phyloP scores from a whole-genome alignment of 2,113 vertebrate genomes.

The Daboia siamensis region DNA sequence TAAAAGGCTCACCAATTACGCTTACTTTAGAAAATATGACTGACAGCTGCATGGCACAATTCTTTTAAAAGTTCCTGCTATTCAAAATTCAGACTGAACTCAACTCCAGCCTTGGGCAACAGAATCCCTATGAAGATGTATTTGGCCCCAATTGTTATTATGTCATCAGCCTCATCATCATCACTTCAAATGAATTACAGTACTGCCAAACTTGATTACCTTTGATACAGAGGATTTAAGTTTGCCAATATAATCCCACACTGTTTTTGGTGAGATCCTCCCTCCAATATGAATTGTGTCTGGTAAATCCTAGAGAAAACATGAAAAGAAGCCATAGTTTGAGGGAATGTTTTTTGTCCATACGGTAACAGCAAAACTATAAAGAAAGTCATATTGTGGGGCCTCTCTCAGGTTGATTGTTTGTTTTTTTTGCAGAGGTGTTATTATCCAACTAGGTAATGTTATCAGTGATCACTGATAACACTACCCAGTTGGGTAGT shows the following conservation, averaged over 20 bases:
- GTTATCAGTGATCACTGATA: background rate
- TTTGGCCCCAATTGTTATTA: background rate
- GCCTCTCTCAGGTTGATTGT: background rate
- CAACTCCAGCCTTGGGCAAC: background rate
- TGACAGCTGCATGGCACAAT: background rate
- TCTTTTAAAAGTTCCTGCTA: background rate
- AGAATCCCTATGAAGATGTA: background rate
- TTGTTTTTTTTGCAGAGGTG: background rate
- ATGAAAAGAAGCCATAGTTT: conserved; percentile 36
- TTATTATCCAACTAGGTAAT: background rate
- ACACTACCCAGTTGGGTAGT: background rate
- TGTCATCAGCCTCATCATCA: background rate
- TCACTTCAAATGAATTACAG: conserved; percentile 38
- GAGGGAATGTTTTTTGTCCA: conserved; percentile 29
- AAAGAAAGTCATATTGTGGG: background rate
- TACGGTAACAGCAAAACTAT: background rate
- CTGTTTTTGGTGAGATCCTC: conserved; percentile 90
- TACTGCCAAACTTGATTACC: conserved; percentile 66
- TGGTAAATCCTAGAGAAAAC: conserved; percentile 84
- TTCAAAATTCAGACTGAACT: background rate
- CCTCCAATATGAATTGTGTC: conserved; percentile 95
- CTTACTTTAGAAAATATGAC: background rate
- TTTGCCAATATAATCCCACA: conserved; percentile 97
- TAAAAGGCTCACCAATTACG: background rate
- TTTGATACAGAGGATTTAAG: conserved; percentile 92